Percentiles rank a stretch among this genome's conserved stretches.
Conservation (phyloP, 1,140 invertebrate species). For the Drosophila erecta region DNA sequence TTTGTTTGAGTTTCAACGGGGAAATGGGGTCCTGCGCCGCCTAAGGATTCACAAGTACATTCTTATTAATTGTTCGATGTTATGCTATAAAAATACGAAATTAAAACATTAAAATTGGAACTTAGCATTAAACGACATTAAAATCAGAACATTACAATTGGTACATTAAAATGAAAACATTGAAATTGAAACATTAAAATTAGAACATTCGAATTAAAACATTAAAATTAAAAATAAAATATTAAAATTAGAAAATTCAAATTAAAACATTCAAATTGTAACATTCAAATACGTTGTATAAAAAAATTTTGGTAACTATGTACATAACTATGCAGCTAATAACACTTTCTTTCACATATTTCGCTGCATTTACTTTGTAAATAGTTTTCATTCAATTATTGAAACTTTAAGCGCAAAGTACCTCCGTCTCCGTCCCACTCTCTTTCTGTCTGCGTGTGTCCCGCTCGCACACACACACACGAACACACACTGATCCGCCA, state of each 20-base stretch:
- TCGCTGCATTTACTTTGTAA: neutral
- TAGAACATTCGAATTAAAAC: too few species aligned
- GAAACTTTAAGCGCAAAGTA: conserved; percentile 5
- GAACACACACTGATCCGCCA: conserved; percentile 45
- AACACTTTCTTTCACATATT: neutral
- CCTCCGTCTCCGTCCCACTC: neutral
- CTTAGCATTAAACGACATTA: too few species aligned
- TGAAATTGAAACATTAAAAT: too few species aligned
- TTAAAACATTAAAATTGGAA: too few species aligned
- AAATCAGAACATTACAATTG: too few species aligned
- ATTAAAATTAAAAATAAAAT: neutral
- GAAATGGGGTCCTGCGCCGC: neutral
- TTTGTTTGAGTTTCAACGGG: neutral
- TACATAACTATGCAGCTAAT: too few species aligned
- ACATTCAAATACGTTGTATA: too few species aligned
- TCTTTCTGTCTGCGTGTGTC: neutral
- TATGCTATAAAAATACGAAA: neutral
- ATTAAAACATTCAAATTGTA: too few species aligned
- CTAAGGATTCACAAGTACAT: neutral
- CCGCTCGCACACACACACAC: neutral
- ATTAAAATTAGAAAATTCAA: too few species aligned
- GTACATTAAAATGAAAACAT: too few species aligned
- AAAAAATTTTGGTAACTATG: too few species aligned
- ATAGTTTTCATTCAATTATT: neutral
- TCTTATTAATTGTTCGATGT: neutral